A percentile compares a stretch with the other conserved stretches of the same genome.
Conservation (phyloP, 2,888 invertebrate genomes). For the Xylocampa areola region DNA sequence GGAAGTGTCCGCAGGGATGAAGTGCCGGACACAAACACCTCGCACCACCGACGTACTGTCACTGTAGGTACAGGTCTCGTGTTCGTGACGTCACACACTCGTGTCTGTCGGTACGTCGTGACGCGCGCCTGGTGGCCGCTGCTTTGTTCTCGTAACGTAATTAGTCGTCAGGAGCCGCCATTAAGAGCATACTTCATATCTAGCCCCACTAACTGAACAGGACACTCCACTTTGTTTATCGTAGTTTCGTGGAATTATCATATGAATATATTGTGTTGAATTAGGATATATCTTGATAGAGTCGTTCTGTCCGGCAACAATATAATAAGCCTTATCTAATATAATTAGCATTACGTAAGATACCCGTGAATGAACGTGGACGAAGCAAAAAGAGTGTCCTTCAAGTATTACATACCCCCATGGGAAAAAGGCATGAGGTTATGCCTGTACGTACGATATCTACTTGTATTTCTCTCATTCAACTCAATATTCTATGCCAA, state of each 20-base stretch:
- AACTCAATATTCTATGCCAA: too few relatives aligned
- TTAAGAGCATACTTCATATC: conserved; percentile 8
- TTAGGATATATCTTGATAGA: neutral
- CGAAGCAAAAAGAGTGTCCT: too few relatives aligned
- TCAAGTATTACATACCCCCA: too few relatives aligned
- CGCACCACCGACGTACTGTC: neutral
- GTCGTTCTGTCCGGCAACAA: too few relatives aligned
- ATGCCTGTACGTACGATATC: too few relatives aligned
- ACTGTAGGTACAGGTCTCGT: conserved; percentile 1
- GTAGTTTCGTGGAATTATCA: neutral
- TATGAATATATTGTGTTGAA: neutral
- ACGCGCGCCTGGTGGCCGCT: conserved; percentile 6
- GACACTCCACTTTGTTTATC: conserved; percentile 19
- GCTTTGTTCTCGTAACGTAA: conserved; percentile 31
- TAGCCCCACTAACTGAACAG: conserved; percentile 12
- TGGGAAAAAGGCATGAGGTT: too few relatives aligned
- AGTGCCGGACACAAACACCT: conserved; percentile 37
- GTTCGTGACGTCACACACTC: conserved; percentile 38
- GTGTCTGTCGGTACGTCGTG: conserved; percentile 13
- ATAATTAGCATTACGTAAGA: too few relatives aligned
- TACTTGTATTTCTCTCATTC: too few relatives aligned
- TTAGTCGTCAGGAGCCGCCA: conserved; percentile 19
- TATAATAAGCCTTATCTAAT: too few relatives aligned
- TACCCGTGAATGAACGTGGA: too few relatives aligned
- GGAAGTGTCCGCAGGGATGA: conserved; percentile 44